Percentiles rank a stretch among this genome's conserved stretches.
Evolutionary conservation across 1,140 invertebrate species (phyloP).

Genomic region (Trissolcus basalis): DNA sequence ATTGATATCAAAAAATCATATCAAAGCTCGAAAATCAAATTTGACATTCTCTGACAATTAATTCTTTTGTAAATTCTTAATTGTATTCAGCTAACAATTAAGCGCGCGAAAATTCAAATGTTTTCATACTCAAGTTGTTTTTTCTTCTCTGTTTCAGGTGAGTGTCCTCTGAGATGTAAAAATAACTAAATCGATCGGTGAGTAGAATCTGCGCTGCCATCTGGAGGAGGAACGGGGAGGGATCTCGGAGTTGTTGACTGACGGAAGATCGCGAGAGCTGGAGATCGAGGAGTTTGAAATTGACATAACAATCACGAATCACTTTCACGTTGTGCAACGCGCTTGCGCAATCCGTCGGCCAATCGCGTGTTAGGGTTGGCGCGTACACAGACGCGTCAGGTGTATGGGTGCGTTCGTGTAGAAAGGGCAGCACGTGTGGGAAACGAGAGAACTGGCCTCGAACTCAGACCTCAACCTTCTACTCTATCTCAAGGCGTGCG

Average conservation of each 20-base stretch:
- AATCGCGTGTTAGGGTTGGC: constrained; percentile 31
- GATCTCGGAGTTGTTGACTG: constrained; percentile 21
- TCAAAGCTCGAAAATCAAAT: too few species aligned
- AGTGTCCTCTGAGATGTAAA: constrained; percentile 5
- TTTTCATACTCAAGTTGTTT: background rate
- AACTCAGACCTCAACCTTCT: constrained; percentile 61
- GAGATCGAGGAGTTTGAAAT: constrained; percentile 21
- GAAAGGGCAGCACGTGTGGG: constrained; percentile 53
- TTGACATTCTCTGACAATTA: too few species aligned
- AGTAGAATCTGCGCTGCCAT: constrained; percentile 11
- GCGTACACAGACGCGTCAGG: constrained; percentile 36
- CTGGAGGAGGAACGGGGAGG: background rate
- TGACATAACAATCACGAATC: constrained; percentile 50
- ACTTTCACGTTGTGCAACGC: constrained; percentile 56
- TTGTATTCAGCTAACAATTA: too few species aligned
- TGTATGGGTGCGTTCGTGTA: constrained; percentile 47
- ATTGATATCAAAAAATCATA: too few species aligned
- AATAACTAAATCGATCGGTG: constrained; percentile 1
- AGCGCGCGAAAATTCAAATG: background rate
- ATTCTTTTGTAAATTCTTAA: too few species aligned
- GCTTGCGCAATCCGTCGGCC: constrained; percentile 50
- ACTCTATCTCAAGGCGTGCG: constrained; percentile 40
- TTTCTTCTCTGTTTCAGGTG: constrained; percentile 29
- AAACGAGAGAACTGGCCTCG: constrained; percentile 57
- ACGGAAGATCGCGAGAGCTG: constrained; percentile 10